Percentiles rank a stretch among this genome's conserved stretches.
These are phyloP conservation scores for Drosophila anomalata DNA, from an alignment of 2,888 invertebrate species.

Conservation along the genomic window DNA sequence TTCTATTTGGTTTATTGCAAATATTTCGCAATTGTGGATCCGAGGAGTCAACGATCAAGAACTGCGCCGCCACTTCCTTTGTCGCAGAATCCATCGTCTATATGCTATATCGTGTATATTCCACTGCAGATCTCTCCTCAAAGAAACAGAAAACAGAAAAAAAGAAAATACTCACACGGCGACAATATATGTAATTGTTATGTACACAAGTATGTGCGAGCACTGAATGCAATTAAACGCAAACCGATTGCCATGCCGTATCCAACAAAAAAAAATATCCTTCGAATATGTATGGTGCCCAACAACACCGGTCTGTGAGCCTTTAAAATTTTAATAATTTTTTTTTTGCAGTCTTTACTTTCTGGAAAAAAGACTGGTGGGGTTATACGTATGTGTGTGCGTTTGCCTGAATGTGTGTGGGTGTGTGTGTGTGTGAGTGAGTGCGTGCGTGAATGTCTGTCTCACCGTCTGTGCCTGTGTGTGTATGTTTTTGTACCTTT, in stretches of 20 bases:
- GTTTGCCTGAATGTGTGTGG: constrained; percentile 10
- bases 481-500: constrained; percentile 64
- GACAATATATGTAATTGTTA: constrained; percentile 40
- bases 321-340: constrained; percentile 1
- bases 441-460: constrained; percentile 49
- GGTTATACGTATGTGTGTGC: constrained; percentile 37
- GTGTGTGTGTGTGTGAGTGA: constrained; percentile 38
- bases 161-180: constrained; percentile 47
- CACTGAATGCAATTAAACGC: constrained; percentile 20
- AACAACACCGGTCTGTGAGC: not conserved
- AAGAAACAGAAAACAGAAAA: constrained; percentile 20
- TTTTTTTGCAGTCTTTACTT: constrained; percentile 52
- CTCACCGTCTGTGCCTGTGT: constrained; percentile 47
- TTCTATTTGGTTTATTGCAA: constrained; percentile 17
- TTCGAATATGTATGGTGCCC: not conserved
- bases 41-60: constrained; percentile 12
- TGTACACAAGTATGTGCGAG: constrained; percentile 33
- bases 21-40: constrained; percentile 15
- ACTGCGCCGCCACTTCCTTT: constrained; percentile 38
- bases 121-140: constrained; percentile 36
- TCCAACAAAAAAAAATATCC: not conserved
- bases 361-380: constrained; percentile 56
- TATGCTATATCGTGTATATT: not conserved
- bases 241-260: constrained; percentile 7
- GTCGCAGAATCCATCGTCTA: constrained; percentile 19